phyloP scores from a whole-genome alignment of 2,113 vertebrate species.

The Sylvia atricapilla region DNA sequence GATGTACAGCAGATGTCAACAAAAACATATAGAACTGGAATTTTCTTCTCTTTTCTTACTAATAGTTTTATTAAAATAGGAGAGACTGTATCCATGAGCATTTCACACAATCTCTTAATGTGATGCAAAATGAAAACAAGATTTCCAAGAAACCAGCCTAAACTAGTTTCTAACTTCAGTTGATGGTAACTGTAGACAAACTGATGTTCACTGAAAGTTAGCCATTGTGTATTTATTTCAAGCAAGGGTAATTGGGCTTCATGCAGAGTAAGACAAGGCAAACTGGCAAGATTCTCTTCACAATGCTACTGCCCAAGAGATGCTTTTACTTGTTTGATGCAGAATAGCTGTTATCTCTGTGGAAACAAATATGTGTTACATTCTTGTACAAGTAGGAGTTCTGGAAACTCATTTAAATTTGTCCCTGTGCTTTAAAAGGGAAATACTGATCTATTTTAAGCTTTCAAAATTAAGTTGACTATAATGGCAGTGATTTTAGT shows the following conservation, averaged over 20 bases:
- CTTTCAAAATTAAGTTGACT: constrained; percentile 25
- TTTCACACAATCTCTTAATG: background rate
- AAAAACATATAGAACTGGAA: background rate
- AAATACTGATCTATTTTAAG: constrained; percentile 5
- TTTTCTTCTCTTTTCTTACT: background rate
- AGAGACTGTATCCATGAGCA: background rate
- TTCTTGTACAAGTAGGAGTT: background rate
- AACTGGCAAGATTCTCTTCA: background rate
- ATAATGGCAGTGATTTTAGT: constrained; percentile 1
- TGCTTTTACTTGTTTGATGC: background rate
- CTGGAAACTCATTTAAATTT: constrained; percentile 2
- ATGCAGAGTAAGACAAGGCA: background rate
- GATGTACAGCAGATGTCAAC: background rate
- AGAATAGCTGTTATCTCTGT: background rate
- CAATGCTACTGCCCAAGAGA: background rate
- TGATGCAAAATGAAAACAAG: background rate
- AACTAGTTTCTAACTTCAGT: background rate
- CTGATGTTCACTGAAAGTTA: background rate
- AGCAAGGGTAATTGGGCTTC: background rate
- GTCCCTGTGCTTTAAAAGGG: background rate
- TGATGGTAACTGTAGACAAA: background rate
- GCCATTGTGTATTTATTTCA: background rate
- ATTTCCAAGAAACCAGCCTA: background rate
- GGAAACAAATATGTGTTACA: background rate
- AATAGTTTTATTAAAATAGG: background rate